Evolutionary conservation across 1,140 invertebrate species (phyloP), one percentile per base, ranked within the genome.

Genomic region (Psix sp.): DNA sequence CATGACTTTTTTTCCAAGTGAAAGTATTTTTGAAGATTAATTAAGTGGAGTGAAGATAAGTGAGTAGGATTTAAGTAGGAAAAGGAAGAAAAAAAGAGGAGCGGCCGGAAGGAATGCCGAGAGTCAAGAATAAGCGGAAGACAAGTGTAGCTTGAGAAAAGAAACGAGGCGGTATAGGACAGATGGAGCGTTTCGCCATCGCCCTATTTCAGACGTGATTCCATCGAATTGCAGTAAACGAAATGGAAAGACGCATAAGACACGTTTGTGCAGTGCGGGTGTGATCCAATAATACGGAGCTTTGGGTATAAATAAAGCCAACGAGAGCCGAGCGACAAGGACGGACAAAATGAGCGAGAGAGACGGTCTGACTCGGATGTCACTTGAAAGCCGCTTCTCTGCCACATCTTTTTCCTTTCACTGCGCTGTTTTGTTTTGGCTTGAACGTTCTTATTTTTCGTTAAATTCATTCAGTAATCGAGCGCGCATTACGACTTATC

Each of bases 261-360:
- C 51, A 52, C 57, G 57, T 71, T 72, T 66, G 45, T 56, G 56
- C 54, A 59, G 72, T 62, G 76, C 76, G 76, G 76, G 76, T 74
- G 76, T 66, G 76, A 77, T 74, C 76, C 72, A 77, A 77, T 77
- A 77, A 77, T 75, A 75, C 67, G 46, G 66, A 72, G 66, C 72
- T 77, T 72, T 46, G 76, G 67, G 57, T 77, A 74, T 77, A 77
- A 77, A 77, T 77, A 77, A 74, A 75, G 67, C 46, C 66, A 46
- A 56, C 66, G 66, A 66, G 17, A 4, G 11, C 11, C 10, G 15
- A 10, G 18, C 14, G 18, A 17, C 31, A 31, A 48, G 46, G 36
- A 16, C 31, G 29, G 29, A 24, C 35, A 26, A 16, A 2, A 48
- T 6, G 45, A 38, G 9, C 4, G 46, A 29, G 29, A n/a, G 17